phyloP scores from a whole-genome alignment of 1,140 invertebrate genomes.

The Phymastichus coffea region DNA sequence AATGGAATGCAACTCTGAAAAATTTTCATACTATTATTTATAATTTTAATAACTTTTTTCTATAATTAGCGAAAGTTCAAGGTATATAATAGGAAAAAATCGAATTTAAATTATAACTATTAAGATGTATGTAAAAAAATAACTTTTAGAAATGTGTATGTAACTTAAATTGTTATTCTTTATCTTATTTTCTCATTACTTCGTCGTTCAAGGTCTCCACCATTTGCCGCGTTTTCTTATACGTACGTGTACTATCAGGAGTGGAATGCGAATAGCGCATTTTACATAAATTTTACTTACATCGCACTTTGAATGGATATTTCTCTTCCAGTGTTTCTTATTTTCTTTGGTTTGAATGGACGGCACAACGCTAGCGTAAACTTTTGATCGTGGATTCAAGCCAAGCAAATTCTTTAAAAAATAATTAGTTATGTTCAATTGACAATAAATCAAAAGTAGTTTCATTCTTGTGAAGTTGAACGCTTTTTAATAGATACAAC shows the following conservation, averaged over 20 bases:
- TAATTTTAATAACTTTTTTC: not conserved
- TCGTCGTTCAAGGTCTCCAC: too few relatives aligned
- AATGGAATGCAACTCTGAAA: constrained; percentile 70
- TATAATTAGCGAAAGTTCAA: too few relatives aligned
- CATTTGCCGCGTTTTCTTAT: too few relatives aligned
- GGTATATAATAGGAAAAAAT: too few relatives aligned
- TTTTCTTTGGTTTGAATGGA: constrained; percentile 81
- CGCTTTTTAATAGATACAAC: constrained; percentile 27
- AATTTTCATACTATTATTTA: constrained; percentile 28
- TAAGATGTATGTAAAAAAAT: not conserved
- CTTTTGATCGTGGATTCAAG: constrained; percentile 81
- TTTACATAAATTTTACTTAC: constrained; percentile 66
- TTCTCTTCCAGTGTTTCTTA: constrained; percentile 95
- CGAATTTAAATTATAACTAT: too few relatives aligned
- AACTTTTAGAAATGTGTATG: not conserved
- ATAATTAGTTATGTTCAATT: not conserved
- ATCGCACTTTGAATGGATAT: constrained; percentile 78
- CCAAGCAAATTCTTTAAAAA: constrained; percentile 75
- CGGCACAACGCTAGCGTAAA: constrained; percentile 75
- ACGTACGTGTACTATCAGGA: too few relatives aligned
- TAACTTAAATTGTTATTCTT: too few relatives aligned
- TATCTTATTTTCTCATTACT: too few relatives aligned
- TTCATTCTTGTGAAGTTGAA: not conserved
- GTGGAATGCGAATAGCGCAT: too few relatives aligned
- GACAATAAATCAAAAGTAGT: not conserved